phyloP scores from a whole-genome alignment of 2,113 vertebrate genomes.

The Jacana jacana region DNA sequence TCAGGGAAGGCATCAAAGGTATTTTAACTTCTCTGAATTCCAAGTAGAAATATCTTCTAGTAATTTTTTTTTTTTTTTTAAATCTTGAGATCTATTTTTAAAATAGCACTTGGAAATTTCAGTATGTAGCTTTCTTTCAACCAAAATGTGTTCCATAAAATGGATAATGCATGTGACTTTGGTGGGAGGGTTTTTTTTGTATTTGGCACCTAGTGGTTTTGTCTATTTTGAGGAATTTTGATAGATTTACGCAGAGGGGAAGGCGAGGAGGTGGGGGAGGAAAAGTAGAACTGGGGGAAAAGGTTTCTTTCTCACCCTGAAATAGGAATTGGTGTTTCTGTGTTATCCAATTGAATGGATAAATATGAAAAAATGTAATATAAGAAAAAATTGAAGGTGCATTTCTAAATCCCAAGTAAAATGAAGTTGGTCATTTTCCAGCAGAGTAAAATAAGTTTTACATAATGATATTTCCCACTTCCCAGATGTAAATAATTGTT shows the following conservation, averaged over 20 bases:
- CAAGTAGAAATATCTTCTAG: neutral
- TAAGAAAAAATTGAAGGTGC: rapidly evolving
- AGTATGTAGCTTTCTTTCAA: neutral
- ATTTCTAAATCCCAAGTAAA: neutral
- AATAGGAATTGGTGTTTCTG: neutral
- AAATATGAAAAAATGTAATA: neutral
- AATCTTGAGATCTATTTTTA: neutral
- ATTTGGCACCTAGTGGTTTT: neutral
- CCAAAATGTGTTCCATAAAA: neutral
- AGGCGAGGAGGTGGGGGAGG: neutral
- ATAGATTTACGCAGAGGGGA: neutral
- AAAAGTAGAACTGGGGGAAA: neutral
- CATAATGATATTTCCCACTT: neutral
- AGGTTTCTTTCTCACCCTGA: neutral
- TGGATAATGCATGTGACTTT: neutral
- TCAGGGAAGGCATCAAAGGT: neutral
- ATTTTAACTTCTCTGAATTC: neutral
- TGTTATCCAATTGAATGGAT: rapidly evolving
- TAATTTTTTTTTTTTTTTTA: neutral
- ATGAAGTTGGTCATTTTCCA: neutral
- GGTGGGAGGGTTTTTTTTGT: neutral
- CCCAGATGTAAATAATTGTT: conserved; percentile 16
- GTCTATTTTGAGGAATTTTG: neutral
- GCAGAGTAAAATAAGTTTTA: neutral
- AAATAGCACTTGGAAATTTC: neutral